Base-by-base conservation (phyloP, 2,888 invertebrate species). In the Serrognathus titanus region DNA sequence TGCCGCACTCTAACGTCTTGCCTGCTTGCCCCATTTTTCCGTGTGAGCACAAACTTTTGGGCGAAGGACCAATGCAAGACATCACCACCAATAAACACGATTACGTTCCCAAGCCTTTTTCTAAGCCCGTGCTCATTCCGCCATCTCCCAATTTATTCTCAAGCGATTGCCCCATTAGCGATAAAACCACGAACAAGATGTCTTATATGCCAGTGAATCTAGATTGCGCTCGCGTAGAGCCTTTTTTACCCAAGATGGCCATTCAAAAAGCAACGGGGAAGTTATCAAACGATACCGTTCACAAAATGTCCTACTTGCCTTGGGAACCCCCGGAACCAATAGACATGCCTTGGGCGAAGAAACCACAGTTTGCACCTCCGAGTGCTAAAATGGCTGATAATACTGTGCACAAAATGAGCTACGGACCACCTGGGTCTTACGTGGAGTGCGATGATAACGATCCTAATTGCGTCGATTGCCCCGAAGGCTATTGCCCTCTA, bases 71-170 rank as follows among this genome's bases (percentile, higher is more conserved):
- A n/a, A 85, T 89, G 81, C 86, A 88, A 75, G 84, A 84, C 61
- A 76, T 85, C 58, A 90, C 90, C 2, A 89, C 89, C 0, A 85
- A 87, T 63, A 86, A 87, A 40, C 87, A 87, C 71, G 89, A 89
- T 78, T 90, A 80, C 69, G 85, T 86, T 35, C 82, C 85, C 1
- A 87, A 87, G 67, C 84, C 85, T 0, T 79, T 79, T 58, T 80
- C 79, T 1, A 72, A 79, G 50, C 73, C 81, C 1, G 77, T 77
- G 50, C 79, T 81, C 0, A 71, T 81, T 0, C 63, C 62, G 20
- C 77, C 77, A 0, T 60, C 64, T 7, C 60, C 69, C 1, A 75
- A 75, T 60, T 62, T 78, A 2, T 75, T 66, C 62, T 66, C 74
- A 1, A 75, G 75, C 16, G 75, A 77, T 51, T 75, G 75, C 59